Conservation (phyloP, 2,888 invertebrate species). For the Anticlea derivata region DNA sequence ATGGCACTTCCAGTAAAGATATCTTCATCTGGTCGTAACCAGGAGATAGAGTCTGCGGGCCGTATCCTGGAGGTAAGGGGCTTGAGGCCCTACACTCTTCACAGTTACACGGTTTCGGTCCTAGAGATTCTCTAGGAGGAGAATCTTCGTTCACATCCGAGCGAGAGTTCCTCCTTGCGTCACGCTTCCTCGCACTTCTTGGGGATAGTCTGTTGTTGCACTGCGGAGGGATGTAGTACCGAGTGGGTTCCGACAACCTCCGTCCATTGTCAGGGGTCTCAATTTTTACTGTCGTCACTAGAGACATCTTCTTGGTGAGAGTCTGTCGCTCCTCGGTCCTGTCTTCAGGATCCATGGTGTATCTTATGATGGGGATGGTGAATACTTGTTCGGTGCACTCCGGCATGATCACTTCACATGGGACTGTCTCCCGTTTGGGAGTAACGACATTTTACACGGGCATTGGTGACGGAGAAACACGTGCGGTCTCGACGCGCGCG, state of each 20-base stretch:
- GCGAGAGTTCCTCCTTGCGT: constrained; percentile 65
- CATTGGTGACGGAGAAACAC: constrained; percentile 20
- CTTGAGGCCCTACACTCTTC: constrained; percentile 80
- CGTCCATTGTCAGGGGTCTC: constrained; percentile 73
- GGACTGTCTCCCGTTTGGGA: constrained; percentile 25
- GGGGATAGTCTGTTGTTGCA: constrained; percentile 76
- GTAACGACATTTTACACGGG: constrained; percentile 35
- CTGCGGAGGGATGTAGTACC: constrained; percentile 76
- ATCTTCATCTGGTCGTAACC: constrained; percentile 93
- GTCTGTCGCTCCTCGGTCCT: constrained; percentile 62
- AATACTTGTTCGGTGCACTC: constrained; percentile 78
- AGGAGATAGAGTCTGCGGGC: constrained; percentile 76
- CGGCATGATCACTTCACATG: constrained; percentile 71
- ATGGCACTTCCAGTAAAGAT: constrained; percentile 89
- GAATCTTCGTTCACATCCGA: constrained; percentile 58
- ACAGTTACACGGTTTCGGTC: constrained; percentile 75
- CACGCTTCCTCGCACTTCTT: constrained; percentile 71
- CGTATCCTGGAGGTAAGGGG: constrained; percentile 76
- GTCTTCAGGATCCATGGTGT: constrained; percentile 78
- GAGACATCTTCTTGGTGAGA: constrained; percentile 71
- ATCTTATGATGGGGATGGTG: constrained; percentile 75
- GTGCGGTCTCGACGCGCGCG: constrained; percentile 30
- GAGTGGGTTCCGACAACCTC: constrained; percentile 69
- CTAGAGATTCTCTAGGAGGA: constrained; percentile 57
- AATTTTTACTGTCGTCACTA: constrained; percentile 73